Conservation (phyloP, 2,888 invertebrate genomes). For the Cerceris rybyensis region DNA sequence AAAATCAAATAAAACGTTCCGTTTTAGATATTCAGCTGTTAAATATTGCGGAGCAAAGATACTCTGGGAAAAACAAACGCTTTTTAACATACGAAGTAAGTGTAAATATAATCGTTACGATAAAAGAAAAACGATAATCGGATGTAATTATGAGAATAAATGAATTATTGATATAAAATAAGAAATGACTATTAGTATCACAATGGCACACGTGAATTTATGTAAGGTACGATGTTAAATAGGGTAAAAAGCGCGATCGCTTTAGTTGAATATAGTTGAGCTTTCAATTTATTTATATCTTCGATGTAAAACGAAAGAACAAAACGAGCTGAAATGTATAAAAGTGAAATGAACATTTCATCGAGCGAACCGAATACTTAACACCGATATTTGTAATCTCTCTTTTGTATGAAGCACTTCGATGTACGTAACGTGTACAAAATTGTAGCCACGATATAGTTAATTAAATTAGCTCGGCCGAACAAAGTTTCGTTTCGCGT, state of each 20-base stretch:
- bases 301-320: constrained; percentile 10
- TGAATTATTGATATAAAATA: constrained; percentile 9
- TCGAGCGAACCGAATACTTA: constrained; percentile 15
- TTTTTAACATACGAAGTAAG: constrained; percentile 69
- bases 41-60: constrained; percentile 62
- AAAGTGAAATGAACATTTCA: neutral
- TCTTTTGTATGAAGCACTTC: constrained; percentile 29
- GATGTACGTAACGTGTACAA: constrained; percentile 1
- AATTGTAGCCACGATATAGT: neutral
- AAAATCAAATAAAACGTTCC: constrained; percentile 36
- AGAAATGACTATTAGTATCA: neutral
- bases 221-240: constrained; percentile 14
- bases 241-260: neutral
- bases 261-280: constrained; percentile 23
- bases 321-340: constrained; percentile 14
- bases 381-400: constrained; percentile 22
- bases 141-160: constrained; percentile 19
- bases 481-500: neutral
- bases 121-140: constrained; percentile 21
- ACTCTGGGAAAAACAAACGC: constrained; percentile 77
- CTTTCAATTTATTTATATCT: constrained; percentile 26
- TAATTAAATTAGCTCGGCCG: constrained; percentile 1
- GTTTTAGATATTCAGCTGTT: constrained; percentile 60
- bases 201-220: constrained; percentile 23
- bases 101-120: constrained; percentile 47